Conservation (phyloP, 2,113 vertebrate genomes). For the Nothobranchius furzeri region DNA sequence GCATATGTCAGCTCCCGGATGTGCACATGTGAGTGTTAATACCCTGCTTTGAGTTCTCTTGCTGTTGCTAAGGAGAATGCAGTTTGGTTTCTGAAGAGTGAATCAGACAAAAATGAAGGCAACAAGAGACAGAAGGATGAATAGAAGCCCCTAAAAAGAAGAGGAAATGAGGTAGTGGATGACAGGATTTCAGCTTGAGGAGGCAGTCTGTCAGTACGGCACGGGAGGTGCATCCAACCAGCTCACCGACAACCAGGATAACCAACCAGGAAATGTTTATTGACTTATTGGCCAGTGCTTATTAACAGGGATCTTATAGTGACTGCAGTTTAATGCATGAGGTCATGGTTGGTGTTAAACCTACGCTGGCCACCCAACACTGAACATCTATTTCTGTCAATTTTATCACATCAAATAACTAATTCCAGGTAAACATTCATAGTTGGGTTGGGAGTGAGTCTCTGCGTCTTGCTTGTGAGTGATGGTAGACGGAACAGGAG, state of each 20-base stretch:
- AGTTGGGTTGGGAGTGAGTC: too few relatives aligned
- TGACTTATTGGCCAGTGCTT: neutral
- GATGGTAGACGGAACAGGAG: too few relatives aligned
- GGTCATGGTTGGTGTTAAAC: conserved; percentile 6
- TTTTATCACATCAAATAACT: too few relatives aligned
- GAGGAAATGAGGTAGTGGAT: conserved; percentile 63
- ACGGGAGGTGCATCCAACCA: conserved; percentile 22
- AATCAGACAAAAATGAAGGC: neutral
- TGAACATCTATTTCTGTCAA: too few relatives aligned
- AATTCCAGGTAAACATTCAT: too few relatives aligned
- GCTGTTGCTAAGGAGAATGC: conserved; percentile 79
- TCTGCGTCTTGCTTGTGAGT: too few relatives aligned
- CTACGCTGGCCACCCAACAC: neutral
- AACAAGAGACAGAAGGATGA: neutral
- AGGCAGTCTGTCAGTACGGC: conserved; percentile 55
- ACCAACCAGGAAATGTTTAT: neutral
- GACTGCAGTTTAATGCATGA: conserved; percentile 28
- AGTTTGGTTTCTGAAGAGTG: conserved; percentile 33
- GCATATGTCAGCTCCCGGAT: conserved; percentile 69
- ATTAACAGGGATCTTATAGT: conserved; percentile 2
- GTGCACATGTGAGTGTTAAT: conserved; percentile 57
- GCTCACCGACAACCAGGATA: neutral
- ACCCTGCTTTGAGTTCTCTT: conserved; percentile 47
- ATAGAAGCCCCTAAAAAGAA: conserved; percentile 49
- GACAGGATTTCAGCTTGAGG: conserved; percentile 59